A percentile compares a stretch with the other conserved stretches of the same genome.
phyloP scores from a whole-genome alignment of 1,140 invertebrate species.

The Diplogasteroides magnus region DNA sequence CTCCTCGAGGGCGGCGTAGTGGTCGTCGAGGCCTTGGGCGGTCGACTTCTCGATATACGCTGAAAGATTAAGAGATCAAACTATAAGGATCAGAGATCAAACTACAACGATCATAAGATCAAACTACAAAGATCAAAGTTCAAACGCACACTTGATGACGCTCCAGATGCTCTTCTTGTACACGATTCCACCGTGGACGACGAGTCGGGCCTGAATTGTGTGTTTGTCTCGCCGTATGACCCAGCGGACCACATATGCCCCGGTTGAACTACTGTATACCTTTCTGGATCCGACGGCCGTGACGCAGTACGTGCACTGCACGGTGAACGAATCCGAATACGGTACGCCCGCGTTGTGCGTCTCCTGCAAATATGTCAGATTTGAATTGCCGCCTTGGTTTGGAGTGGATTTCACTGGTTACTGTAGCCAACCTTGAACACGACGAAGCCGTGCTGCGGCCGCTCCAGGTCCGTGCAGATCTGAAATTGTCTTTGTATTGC shows the following conservation, averaged over 20 bases:
- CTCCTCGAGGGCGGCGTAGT: constrained; percentile 5
- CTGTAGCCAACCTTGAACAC: constrained; percentile 10
- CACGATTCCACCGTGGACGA: constrained; percentile 13
- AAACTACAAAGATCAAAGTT: neutral
- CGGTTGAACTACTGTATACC: neutral
- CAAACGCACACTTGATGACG: constrained; percentile 7
- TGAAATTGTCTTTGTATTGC: no score
- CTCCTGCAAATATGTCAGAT: no score
- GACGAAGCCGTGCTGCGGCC: constrained; percentile 6
- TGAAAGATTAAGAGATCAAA: no score
- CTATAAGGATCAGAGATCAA: no score
- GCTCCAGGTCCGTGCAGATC: neutral
- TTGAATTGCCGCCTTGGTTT: no score
- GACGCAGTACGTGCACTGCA: constrained; percentile 16
- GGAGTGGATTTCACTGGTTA: no score
- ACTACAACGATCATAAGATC: no score
- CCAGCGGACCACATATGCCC: no score
- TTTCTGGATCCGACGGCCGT: constrained; percentile 15
- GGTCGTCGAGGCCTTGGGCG: constrained; percentile 15
- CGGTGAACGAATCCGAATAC: constrained; percentile 23
- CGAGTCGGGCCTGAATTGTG: constrained; percentile 1
- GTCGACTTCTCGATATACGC: constrained; percentile 20
- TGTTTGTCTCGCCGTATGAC: neutral
- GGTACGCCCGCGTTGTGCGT: constrained; percentile 24
- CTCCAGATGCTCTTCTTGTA: constrained; percentile 22